Evolutionary conservation across 35 echinoderm and acorn worm genomes (phyloP).

Genomic region (Stichopus chloronotus): DNA sequence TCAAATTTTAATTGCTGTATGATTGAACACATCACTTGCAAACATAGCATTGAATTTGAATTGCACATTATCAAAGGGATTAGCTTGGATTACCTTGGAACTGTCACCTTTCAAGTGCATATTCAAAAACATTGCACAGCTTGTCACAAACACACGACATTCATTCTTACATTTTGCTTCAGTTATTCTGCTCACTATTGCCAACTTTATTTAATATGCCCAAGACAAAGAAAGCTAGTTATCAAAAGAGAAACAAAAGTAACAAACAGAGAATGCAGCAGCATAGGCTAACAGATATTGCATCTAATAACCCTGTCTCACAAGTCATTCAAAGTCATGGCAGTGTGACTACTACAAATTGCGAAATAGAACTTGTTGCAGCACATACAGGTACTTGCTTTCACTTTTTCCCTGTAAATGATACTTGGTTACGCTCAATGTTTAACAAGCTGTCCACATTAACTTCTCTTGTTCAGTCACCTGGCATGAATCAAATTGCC

Average conservation of each 20-base stretch:
- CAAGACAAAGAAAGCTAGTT: slow-evolving; percentile 21
- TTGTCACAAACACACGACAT: neutral
- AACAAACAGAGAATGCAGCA: neutral
- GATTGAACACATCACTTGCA: neutral
- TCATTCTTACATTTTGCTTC: neutral
- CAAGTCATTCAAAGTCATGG: neutral
- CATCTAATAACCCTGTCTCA: neutral
- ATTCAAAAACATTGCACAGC: neutral
- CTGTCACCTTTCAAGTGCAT: too few species aligned
- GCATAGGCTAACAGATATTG: neutral
- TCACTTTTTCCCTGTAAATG: slow-evolving; percentile 32
- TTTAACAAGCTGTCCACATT: neutral
- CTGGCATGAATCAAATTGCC: neutral
- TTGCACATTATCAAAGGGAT: too few species aligned
- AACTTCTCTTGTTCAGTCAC: neutral
- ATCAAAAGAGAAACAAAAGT: neutral
- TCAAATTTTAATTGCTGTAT: neutral
- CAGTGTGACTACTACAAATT: neutral
- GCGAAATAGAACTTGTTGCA: neutral
- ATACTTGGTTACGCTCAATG: neutral
- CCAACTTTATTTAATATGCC: neutral
- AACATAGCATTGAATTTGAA: neutral
- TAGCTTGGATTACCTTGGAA: too few species aligned
- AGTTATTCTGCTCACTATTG: neutral
- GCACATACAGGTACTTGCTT: neutral